Percentiles rank a stretch among this genome's conserved stretches.
phyloP scores from a whole-genome alignment of 2,113 vertebrate genomes.

The human region GRCh38 chr9:81772001-81772500 shows the following conservation, averaged over 20 bases:
- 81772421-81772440: background rate
- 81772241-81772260: background rate
- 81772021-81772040: background rate
- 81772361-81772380: background rate
- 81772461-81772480: background rate
- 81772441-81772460: background rate
- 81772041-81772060: background rate
- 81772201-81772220: background rate
- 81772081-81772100: background rate
- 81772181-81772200: background rate
- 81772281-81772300: background rate
- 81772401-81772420: background rate
- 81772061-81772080: background rate
- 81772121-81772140: background rate
- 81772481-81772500: background rate
- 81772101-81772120: background rate
- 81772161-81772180: background rate
- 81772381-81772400: background rate
- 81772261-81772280: background rate
- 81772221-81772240: background rate
- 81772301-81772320: background rate
- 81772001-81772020: background rate
- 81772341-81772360: background rate
- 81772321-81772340: background rate
- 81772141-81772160: background rate